Conservation (phyloP, 2,888 invertebrate genomes). For the Adelphocoris suturalis region DNA sequence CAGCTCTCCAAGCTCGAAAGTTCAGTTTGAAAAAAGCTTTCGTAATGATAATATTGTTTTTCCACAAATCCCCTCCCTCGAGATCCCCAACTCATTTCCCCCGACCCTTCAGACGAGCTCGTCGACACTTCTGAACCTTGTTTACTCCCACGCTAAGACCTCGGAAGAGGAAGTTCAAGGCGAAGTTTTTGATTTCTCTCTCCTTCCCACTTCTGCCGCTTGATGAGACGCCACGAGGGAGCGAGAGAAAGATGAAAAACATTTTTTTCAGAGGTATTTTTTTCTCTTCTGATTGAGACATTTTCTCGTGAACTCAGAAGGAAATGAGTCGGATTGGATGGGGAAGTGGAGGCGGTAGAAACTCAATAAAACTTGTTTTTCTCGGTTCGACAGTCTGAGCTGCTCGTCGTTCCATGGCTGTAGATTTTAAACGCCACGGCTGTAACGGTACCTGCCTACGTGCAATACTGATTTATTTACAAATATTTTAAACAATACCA, state of each 20-base stretch:
- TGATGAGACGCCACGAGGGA: neutral
- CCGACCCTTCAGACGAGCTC: neutral
- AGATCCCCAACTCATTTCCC: neutral
- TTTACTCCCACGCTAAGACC: neutral
- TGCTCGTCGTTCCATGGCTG: no score
- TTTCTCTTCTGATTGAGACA: conserved; percentile 13
- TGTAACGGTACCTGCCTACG: no score
- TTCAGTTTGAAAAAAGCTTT: neutral
- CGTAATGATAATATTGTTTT: conserved; percentile 16
- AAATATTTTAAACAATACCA: no score
- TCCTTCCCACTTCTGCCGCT: neutral
- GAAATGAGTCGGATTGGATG: neutral
- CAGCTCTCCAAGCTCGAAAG: neutral
- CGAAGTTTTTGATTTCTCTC: conserved; percentile 21
- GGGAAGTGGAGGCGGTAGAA: neutral
- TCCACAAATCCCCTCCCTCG: neutral
- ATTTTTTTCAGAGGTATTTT: neutral
- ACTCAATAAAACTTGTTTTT: conserved; percentile 17
- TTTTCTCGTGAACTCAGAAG: neutral
- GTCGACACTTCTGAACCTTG: conserved; percentile 8
- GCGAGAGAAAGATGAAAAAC: neutral
- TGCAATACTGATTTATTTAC: neutral
- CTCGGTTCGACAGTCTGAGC: neutral
- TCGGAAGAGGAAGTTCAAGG: neutral
- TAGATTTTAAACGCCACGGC: no score